These are phyloP conservation scores for Caenorhabditis parvicauda DNA, from an alignment of 2,888 invertebrate genomes.

Conservation along the genomic window DNA sequence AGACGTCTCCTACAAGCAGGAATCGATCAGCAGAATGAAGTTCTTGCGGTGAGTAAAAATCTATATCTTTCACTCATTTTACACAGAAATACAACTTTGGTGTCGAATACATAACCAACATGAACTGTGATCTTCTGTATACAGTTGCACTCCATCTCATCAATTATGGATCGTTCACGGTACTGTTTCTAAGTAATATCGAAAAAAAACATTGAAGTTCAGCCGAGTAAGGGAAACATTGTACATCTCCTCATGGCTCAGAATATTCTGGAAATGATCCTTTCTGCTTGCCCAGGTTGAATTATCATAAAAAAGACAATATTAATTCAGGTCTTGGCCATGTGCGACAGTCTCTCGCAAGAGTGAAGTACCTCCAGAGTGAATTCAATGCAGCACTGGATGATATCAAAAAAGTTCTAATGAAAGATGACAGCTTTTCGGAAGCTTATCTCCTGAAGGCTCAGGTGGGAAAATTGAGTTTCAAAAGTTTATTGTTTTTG, in stretches of 20 bases:
- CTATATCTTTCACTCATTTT: too few relatives aligned
- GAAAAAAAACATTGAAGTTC: too few relatives aligned
- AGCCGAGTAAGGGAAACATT: slow-evolving; percentile 70
- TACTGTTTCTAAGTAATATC: too few relatives aligned
- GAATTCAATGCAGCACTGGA: slow-evolving; percentile 75
- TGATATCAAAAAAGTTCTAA: slow-evolving; percentile 75
- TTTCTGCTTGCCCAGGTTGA: slow-evolving; percentile 79
- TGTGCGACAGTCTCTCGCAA: slow-evolving; percentile 73
- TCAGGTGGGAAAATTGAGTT: slow-evolving; percentile 38
- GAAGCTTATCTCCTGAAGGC: slow-evolving; percentile 83
- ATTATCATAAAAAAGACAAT: too few relatives aligned
- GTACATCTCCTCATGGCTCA: slow-evolving; percentile 69
- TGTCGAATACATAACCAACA: too few relatives aligned
- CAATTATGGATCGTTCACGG: too few relatives aligned
- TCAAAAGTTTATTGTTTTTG: not conserved
- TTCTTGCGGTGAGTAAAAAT: too few relatives aligned
- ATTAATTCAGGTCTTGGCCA: slow-evolving; percentile 66
- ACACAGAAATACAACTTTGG: too few relatives aligned
- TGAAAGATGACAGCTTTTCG: slow-evolving; percentile 76
- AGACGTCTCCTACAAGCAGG: too few relatives aligned
- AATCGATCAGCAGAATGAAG: too few relatives aligned
- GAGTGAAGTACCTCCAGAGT: slow-evolving; percentile 76
- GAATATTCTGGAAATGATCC: slow-evolving; percentile 74
- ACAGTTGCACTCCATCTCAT: too few relatives aligned
- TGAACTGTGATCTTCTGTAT: too few relatives aligned